These are phyloP conservation scores for Catostomus latipinnis DNA, from an alignment of 2,797 vertebrate genomes.

Conservation along the genomic window DNA sequence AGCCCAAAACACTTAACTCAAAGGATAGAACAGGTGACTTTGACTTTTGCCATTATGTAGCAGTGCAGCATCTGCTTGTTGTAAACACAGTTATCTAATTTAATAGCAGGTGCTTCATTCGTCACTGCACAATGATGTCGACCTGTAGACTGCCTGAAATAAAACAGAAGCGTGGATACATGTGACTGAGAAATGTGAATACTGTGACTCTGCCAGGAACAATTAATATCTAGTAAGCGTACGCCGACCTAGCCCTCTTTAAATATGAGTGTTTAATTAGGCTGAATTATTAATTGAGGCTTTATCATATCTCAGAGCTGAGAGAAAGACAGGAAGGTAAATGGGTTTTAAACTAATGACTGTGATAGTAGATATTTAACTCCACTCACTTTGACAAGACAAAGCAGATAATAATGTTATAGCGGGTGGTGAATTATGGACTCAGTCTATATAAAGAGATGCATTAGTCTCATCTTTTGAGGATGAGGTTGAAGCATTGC, in stretches of 20 bases:
- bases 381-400: slow-evolving; percentile 61
- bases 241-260: slow-evolving; percentile 62
- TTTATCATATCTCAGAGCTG: slow-evolving; percentile 66
- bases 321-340: slow-evolving; percentile 57
- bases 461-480: slow-evolving; percentile 50
- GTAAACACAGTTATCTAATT: slow-evolving; percentile 48
- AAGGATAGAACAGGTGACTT: background rate
- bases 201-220: slow-evolving; percentile 56
- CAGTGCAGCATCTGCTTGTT: background rate
- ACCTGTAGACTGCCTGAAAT: slow-evolving; percentile 21
- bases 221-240: slow-evolving; percentile 59
- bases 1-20: too few relatives aligned
- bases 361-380: slow-evolving; percentile 60
- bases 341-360: slow-evolving; percentile 66
- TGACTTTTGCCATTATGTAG: slow-evolving; percentile 16
- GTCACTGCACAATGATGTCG: background rate
- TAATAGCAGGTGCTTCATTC: slow-evolving; percentile 35
- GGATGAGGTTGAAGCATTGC: background rate
- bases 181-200: slow-evolving; percentile 53
- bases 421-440: slow-evolving; percentile 60
- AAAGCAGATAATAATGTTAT: slow-evolving; percentile 65
- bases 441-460: slow-evolving; percentile 63
- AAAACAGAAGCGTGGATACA: slow-evolving; percentile 30
- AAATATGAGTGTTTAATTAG: slow-evolving; percentile 83
- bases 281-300: slow-evolving; percentile 76